A percentile compares a stretch with the other conserved stretches of the same genome.
Conservation (phyloP, 2,113 vertebrate genomes). For the Lota lota region DNA sequence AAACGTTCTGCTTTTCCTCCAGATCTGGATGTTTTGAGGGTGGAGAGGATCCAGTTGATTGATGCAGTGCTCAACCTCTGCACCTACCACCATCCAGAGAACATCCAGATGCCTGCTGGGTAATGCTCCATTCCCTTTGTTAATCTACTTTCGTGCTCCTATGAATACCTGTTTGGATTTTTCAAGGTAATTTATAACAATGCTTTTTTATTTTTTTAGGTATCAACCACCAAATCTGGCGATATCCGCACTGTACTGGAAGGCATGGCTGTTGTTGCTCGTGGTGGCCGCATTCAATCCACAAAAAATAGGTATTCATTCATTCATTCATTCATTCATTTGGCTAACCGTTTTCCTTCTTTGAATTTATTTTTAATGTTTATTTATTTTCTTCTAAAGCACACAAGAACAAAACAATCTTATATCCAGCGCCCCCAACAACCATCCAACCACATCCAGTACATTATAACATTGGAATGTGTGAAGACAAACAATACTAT, state of each 20-base stretch:
- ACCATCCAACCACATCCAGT: no score
- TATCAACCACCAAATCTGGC: slow-evolving; percentile 95
- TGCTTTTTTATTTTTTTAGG: slow-evolving; percentile 61
- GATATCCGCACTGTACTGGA: slow-evolving; percentile 97
- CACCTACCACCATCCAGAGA: slow-evolving; percentile 97
- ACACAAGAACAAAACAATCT: no score
- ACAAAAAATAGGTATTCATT: slow-evolving; percentile 86
- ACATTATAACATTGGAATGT: no score
- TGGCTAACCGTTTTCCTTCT: no score
- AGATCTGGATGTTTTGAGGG: slow-evolving; percentile 93
- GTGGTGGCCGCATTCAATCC: slow-evolving; percentile 96
- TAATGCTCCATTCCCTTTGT: slow-evolving; percentile 45
- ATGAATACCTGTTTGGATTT: background rate
- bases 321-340: no score
- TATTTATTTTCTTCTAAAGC: no score
- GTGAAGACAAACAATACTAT: no score
- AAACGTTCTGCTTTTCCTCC: background rate
- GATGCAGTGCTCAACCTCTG: slow-evolving; percentile 96
- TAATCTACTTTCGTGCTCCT: slow-evolving; percentile 2
- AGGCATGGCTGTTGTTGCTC: slow-evolving; percentile 93
- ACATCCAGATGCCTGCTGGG: slow-evolving; percentile 96
- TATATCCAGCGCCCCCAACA: no score
- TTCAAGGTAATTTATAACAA: background rate
- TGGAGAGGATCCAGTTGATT: slow-evolving; percentile 93
- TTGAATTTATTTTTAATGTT: no score